Conservation (phyloP, 2,888 invertebrate genomes). For the Drosophila borealis region DNA sequence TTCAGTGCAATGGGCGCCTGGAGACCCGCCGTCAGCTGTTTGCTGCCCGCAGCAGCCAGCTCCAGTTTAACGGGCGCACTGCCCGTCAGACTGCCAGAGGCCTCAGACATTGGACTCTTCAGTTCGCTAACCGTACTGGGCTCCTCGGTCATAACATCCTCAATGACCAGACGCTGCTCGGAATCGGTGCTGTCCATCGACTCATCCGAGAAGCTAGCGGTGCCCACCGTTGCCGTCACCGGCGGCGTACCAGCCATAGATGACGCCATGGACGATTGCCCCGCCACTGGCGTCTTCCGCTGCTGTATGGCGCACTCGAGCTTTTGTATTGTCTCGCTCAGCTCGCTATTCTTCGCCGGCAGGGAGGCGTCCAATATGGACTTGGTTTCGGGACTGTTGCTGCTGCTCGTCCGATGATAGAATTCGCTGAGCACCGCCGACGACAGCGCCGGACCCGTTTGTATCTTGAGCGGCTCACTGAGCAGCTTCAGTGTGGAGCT, state of each 20-base stretch:
- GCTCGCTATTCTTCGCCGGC: slow-evolving; percentile 86
- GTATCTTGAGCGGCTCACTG: slow-evolving; percentile 81
- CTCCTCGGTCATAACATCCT: slow-evolving; percentile 84
- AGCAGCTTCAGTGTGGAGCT: slow-evolving; percentile 43
- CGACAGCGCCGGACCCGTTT: slow-evolving; percentile 45
- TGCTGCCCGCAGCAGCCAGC: slow-evolving; percentile 27
- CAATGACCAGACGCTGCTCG: slow-evolving; percentile 88
- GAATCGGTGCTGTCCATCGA: slow-evolving; percentile 89
- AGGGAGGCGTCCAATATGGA: slow-evolving; percentile 83
- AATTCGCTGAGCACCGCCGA: slow-evolving; percentile 53
- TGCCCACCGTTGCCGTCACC: slow-evolving; percentile 29
- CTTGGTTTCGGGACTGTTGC: slow-evolving; percentile 82
- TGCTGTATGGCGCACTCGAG: slow-evolving; percentile 85
- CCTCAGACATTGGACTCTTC: slow-evolving; percentile 69
- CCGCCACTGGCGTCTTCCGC: slow-evolving; percentile 79
- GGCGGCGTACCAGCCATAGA: slow-evolving; percentile 67
- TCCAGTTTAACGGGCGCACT: slow-evolving; percentile 64
- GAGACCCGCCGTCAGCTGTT: slow-evolving; percentile 52
- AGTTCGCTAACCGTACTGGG: slow-evolving; percentile 55
- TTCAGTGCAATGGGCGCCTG: slow-evolving; percentile 72
- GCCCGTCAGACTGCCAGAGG: slow-evolving; percentile 44
- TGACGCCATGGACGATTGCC: slow-evolving; percentile 52
- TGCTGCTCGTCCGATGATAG: slow-evolving; percentile 52
- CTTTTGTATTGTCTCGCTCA: slow-evolving; percentile 88
- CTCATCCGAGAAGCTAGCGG: slow-evolving; percentile 85